These are phyloP conservation scores for Nyctereutes procyonoides DNA, from an alignment of 2,113 vertebrate genomes.

Conservation along the genomic window DNA sequence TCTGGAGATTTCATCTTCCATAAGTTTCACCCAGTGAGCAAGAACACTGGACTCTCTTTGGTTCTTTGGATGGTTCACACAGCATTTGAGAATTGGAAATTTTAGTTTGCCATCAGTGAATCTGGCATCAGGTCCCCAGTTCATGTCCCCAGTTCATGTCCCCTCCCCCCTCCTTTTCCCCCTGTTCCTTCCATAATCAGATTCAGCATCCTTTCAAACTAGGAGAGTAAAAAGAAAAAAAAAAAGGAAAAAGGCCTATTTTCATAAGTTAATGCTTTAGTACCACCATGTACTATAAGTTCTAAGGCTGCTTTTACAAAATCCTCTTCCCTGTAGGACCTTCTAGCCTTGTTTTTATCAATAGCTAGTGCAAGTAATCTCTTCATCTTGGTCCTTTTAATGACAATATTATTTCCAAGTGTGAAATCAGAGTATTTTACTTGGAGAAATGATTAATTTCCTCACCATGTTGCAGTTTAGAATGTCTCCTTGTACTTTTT, in stretches of 20 bases:
- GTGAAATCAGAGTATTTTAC: constrained; percentile 57
- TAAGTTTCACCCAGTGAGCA: neutral
- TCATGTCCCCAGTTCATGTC: neutral
- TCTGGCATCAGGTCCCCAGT: neutral
- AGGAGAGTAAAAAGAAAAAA: neutral
- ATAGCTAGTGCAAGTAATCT: neutral
- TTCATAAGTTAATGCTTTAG: neutral
- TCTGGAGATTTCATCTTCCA: neutral
- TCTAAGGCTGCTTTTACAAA: neutral
- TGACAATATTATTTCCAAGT: constrained; percentile 30
- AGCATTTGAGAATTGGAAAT: neutral
- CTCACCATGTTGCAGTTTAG: constrained; percentile 14
- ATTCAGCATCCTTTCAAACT: neutral
- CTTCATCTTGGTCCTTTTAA: neutral
- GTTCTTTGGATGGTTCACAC: neutral
- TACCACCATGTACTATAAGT: neutral
- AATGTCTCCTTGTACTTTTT: constrained; percentile 52
- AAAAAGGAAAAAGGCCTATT: neutral
- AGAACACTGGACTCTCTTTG: neutral
- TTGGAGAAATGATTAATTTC: constrained; percentile 47
- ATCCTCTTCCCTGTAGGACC: neutral
- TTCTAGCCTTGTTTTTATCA: neutral
- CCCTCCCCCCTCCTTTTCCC: neutral
- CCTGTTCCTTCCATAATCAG: neutral
- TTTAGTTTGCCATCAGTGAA: neutral